Evolutionary conservation across 2,797 vertebrate species (phyloP), one percentile per base, ranked within the genome.

Genomic region (Anguilla anguilla): DNA sequence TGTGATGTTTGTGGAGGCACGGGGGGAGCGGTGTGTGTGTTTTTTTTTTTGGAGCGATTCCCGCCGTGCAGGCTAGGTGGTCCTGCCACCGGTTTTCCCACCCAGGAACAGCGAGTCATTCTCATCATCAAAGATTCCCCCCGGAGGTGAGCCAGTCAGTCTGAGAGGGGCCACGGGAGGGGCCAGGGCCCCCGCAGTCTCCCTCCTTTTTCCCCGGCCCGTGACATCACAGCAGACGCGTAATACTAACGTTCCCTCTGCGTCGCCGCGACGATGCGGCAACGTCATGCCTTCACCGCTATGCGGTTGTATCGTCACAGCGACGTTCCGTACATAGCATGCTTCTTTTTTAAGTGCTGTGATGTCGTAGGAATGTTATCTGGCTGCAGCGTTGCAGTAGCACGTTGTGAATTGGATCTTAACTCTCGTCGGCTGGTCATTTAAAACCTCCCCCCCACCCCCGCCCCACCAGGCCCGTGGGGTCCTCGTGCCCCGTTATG

Each of bases 41-140:
- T 35, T 28, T 72, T 72, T 72, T 64, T 72, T 46, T 39, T 53
- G n/a, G 28, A 2, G 72, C 6, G 9, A 49, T 49, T 77, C 82
- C 87, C 82, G 46, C 49, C n/a, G 46, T 72, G 31, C 59, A 55
- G 87, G 31, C 22, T 88, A 84, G 85, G 85, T 88, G 88, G 88
- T 88, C 88, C 35, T 72, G 9, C 35, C 88, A 35, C 64, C 55
- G 61, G 51, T 39, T 64, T 88, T 79, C 74, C 46, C 85, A 39
- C n/a, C 43, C 77, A 57, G 57, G 59, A 69, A 85, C 15, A 39
- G 53, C 31, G 7, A 67, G 22, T 61, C 39, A 61, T n/a, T 51
- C 17, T n/a, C 31, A 22, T 17, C 74, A 81, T 87, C 72, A 87
- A 87, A 87, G 57, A 5, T 19, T 31, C 53, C 31, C 25, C 22